Evolutionary conservation across 1,140 invertebrate species (phyloP), one percentile per base, ranked within the genome.

Genomic region (Nephotettix cincticeps): DNA sequence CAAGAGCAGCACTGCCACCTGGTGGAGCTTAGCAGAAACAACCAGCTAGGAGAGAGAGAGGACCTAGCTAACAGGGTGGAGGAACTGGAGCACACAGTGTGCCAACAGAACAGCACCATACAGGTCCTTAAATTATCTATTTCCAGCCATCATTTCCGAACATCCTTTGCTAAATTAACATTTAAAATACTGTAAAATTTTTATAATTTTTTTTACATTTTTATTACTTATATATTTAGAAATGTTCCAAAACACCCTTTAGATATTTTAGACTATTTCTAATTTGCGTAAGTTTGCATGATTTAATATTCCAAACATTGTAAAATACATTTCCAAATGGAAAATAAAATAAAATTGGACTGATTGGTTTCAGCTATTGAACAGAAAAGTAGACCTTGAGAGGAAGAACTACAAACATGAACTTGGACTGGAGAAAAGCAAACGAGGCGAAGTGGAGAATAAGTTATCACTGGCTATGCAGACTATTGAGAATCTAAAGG

Each of bases 381-480:
- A 89, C 36, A 85, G 88, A 61, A 89, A 89, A 74, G 78, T 91
- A 13, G 81, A 86, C 29, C 77, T 93, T 43, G 90, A 92, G 80
- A 84, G 83, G 14, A 93, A 92, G 80, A 91, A 88, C 73, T 86
- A 86, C 67, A 88, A 87, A 70, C 87, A 91, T 73, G 89, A 91
- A 77, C 77, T 92, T 19, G 86, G 88, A 28, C 74, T 79, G 0
- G 91, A 93, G 80, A 85, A 89, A 32, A 81, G 83, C 30, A 92
- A 91, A 72, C 86, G 87, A 63, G 91, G 88, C 74, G 88, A 90
- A 74, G 86, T 88, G 3, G 85, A 91, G 75, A 86, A 86, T 69
- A 85, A 90, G 66, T 82, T 93, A 40, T 84, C 87, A 29, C 82
- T 89, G 30, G 84, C 88, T 13, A 81, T 87, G 25, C 83, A 78